Base-by-base conservation (phyloP, 2,113 vertebrate genomes). In the Aix galericulata region DNA sequence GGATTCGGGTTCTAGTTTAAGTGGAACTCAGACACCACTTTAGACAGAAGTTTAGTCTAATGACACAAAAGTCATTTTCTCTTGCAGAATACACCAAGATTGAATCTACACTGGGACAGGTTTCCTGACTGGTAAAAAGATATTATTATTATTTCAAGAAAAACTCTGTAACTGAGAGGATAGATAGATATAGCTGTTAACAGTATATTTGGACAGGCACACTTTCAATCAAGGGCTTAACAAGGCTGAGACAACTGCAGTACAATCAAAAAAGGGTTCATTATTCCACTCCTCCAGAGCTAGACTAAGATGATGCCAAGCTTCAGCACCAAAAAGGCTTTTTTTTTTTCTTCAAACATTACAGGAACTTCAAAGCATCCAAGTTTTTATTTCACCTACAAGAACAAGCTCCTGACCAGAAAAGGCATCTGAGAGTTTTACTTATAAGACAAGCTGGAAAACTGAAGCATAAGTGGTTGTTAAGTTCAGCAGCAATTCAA, bases 401-500 rank as follows among this genome's bases (percentile, higher is more conserved):
- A 0, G 55, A 95, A 86, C 38, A 62, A 76, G 87, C 46, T 95
- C 64, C 89, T 64, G 62, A 86, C 59, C 88, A 94, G 85, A 88
- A 91, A 95, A 91, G 59, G 72, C 82, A 93, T 60, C 68, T 59
- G 79, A 89, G 85, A 26, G 50, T 71, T 89, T 80, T 58, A 60
- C 36, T 82, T 91, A 0, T 26, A 58, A 74, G 52, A 58, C 38
- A 89, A 94, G 85, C 50, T 82, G 67, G 93, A 91, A 89, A 94
- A 85, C 44, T 53, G 80, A 50, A 85, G 74, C 53, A 69, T 72
- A 18, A 68, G 87, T 55, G n/a, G 40, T 22, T 91, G 87, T 79
- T 85, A 92, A 92, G 79, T 68, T 91, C 91, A 74, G 86, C 83
- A 75, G 91, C 76, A 80, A 91, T 59, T 91, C 67, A 91, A 82